Conservation (phyloP, 2,888 invertebrate genomes). For the Drosophila leonis region DNA sequence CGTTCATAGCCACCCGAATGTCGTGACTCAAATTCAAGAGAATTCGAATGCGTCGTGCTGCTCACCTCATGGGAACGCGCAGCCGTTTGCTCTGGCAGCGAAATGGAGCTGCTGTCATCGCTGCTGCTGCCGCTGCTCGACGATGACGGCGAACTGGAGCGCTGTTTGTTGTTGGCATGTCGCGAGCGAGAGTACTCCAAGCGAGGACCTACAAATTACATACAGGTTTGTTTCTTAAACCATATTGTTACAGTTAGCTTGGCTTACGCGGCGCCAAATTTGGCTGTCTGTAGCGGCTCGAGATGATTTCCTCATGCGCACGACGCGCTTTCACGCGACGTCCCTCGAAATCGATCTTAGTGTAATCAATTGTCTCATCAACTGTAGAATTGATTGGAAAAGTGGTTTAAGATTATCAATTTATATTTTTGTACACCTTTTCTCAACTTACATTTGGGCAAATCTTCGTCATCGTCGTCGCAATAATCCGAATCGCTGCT, state of each 20-base stretch:
- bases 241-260: background rate
- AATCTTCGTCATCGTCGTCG: conserved; percentile 84
- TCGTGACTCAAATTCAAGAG: conserved; percentile 84
- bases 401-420: accelerated
- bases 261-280: conserved; percentile 84
- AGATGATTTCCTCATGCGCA: conserved; percentile 85
- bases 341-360: conserved; percentile 85
- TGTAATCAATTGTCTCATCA: conserved; percentile 85
- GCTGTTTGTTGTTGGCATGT: conserved; percentile 59
- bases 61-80: conserved; percentile 75
- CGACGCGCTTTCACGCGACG: conserved; percentile 85
- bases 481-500: conserved; percentile 85
- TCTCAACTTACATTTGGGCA: conserved; percentile 80
- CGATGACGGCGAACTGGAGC: conserved; percentile 76
- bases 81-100: conserved; percentile 65
- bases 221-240: background rate
- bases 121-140: conserved; percentile 75
- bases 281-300: conserved; percentile 85
- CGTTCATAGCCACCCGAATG: conserved; percentile 82
- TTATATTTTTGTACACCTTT: background rate
- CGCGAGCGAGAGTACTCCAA: conserved; percentile 63
- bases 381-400: conserved; percentile 50
- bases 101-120: conserved; percentile 75
- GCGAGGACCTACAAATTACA: conserved; percentile 56
- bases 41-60: conserved; percentile 83